A percentile compares a stretch with the other conserved stretches of the same genome.
Conservation (phyloP, 2,113 vertebrate genomes). For the Aspiorhynchus laticeps region DNA sequence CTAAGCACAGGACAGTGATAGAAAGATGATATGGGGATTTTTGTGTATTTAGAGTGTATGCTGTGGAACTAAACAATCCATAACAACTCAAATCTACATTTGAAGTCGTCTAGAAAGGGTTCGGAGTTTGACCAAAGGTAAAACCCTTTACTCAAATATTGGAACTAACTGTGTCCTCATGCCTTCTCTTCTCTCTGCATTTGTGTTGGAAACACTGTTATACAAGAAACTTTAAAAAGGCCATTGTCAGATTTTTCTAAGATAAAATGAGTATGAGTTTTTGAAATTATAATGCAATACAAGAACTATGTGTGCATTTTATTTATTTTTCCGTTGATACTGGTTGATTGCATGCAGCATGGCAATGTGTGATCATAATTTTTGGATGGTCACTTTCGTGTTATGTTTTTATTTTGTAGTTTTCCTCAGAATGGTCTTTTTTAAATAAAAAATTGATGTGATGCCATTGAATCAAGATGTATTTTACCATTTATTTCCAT, state of each 20-base stretch:
- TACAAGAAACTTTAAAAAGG: not conserved
- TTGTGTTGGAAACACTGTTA: conserved; percentile 6
- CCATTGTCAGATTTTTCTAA: not conserved
- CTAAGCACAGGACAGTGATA: not conserved
- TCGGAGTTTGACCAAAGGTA: not conserved
- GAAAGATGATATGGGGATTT: not conserved
- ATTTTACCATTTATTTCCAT: not conserved
- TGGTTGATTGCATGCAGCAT: not conserved
- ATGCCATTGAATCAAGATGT: not conserved
- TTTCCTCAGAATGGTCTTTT: not conserved
- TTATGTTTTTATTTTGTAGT: conserved; percentile 10
- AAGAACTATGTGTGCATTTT: conserved; percentile 11
- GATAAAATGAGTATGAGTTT: not conserved
- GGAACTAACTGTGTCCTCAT: not conserved
- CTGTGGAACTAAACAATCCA: not conserved
- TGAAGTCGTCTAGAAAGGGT: no score
- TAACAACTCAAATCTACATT: not conserved
- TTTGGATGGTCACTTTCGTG: not conserved
- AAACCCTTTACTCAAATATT: not conserved
- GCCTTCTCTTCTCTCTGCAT: not conserved
- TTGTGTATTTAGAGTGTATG: not conserved
- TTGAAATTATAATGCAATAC: not conserved
- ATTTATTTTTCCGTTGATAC: not conserved
- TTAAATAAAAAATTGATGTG: not conserved
- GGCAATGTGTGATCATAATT: not conserved